phyloP scores from a whole-genome alignment of 2,888 invertebrate species.

The Sarcophaga caerulescens region DNA sequence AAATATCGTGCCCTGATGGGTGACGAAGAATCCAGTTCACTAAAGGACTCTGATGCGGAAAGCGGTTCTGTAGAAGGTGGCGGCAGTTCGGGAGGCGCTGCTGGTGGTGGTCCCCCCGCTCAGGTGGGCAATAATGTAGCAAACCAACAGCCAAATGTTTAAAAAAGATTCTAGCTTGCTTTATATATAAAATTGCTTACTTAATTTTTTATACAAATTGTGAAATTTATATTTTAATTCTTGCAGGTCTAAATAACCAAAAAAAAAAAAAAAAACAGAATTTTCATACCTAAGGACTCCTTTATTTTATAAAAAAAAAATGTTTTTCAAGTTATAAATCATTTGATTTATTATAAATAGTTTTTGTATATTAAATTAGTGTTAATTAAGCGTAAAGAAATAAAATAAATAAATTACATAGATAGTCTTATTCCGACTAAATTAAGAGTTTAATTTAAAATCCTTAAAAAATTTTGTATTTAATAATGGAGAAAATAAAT shows the following conservation, averaged over 20 bases:
- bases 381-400: too few relatives aligned
- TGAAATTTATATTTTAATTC: constrained; percentile 46
- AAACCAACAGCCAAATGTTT: constrained; percentile 64
- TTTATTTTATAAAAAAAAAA: constrained; percentile 35
- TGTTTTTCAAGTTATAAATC: background rate
- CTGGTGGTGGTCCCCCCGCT: constrained; percentile 73
- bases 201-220: background rate
- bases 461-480: too few relatives aligned
- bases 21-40: constrained; percentile 83
- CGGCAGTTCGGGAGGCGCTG: constrained; percentile 66
- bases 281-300: constrained; percentile 35
- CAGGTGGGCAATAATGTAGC: constrained; percentile 79
- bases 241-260: constrained; percentile 64
- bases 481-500: too few relatives aligned
- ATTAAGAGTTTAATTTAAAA: too few relatives aligned
- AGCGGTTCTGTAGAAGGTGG: constrained; percentile 78
- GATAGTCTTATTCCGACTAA: background rate
- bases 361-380: constrained; percentile 49
- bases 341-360: background rate
- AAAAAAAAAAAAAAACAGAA: background rate
- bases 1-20: constrained; percentile 91
- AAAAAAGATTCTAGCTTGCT: constrained; percentile 22
- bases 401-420: background rate
- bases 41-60: constrained; percentile 81
- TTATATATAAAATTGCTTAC: constrained; percentile 11